phyloP scores from a whole-genome alignment of 2,113 vertebrate genomes.

The Talpa occidentalis region DNA sequence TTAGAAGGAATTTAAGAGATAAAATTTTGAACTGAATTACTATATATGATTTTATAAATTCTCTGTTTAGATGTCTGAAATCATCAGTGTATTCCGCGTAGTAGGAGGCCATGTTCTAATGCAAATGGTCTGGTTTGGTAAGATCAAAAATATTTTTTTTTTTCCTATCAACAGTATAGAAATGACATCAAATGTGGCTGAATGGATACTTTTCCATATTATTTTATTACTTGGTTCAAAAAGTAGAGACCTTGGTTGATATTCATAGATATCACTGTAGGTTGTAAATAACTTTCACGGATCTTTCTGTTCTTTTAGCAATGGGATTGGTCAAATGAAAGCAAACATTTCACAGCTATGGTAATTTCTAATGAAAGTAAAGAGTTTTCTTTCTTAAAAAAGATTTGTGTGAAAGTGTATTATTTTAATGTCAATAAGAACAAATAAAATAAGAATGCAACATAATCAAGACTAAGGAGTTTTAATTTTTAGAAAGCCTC shows the following conservation, averaged over 20 bases:
- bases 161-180: background rate
- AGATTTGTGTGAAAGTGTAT: background rate
- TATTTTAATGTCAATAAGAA: background rate
- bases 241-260: background rate
- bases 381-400: background rate
- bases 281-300: background rate
- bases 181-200: background rate
- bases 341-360: background rate
- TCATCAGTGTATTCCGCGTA: background rate
- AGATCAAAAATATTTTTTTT: background rate
- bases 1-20: background rate
- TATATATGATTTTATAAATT: background rate
- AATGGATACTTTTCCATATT: background rate
- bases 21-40: background rate
- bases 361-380: background rate
- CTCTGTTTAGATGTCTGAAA: background rate
- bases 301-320: background rate
- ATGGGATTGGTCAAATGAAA: background rate
- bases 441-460: slow-evolving; percentile 2
- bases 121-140: background rate
- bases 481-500: slow-evolving; percentile 45
- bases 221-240: background rate
- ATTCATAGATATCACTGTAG: background rate
- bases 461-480: background rate
- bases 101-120: background rate